These are phyloP conservation scores for Orussus abietinus DNA, from an alignment of 1,140 invertebrate genomes.

Conservation along the genomic window DNA sequence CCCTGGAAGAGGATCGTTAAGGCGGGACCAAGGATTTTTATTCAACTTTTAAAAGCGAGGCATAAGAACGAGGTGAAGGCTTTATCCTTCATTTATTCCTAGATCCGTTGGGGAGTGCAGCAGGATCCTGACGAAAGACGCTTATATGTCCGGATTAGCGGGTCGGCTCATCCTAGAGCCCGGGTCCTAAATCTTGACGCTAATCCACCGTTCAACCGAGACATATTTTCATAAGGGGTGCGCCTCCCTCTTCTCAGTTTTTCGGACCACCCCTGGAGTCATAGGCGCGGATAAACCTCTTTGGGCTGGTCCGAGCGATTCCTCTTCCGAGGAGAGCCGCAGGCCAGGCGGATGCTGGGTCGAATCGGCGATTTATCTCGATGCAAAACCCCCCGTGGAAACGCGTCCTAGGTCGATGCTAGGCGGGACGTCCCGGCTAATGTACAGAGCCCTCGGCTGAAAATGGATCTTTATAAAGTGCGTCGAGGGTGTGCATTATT, in stretches of 20 bases:
- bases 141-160: constrained; percentile 38
- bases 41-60: no score
- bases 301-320: no score
- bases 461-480: constrained; percentile 6
- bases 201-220: constrained; percentile 46
- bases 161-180: constrained; percentile 14
- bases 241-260: no score
- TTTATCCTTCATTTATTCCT: no score
- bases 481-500: constrained; percentile 22
- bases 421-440: not conserved
- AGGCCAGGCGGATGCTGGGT: constrained; percentile 22
- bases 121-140: constrained; percentile 15
- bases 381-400: not conserved
- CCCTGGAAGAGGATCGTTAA: no score
- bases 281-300: not conserved
- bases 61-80: no score
- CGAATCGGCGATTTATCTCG: constrained; percentile 35
- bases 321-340: no score
- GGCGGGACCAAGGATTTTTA: no score
- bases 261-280: not conserved
- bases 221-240: constrained; percentile 40
- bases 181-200: constrained; percentile 40
- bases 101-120: no score
- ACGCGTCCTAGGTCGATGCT: no score
- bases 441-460: not conserved